phyloP scores from a whole-genome alignment of 2,888 invertebrate species.

The Esperia sulphurella region DNA sequence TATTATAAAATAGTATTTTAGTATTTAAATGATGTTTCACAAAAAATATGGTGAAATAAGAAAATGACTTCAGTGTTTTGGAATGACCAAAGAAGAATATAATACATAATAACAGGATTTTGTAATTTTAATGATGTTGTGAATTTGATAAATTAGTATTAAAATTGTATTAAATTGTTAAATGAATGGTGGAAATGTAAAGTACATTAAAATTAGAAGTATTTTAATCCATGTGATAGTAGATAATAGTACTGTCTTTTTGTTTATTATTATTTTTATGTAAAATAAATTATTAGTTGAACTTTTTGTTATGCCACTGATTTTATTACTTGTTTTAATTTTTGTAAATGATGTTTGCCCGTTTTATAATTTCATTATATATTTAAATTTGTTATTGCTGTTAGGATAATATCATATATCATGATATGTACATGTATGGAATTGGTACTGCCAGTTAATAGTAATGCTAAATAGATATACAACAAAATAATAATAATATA shows the following conservation, averaged over 20 bases:
- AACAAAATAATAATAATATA: not conserved
- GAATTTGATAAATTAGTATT: conserved; percentile 52
- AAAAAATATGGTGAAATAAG: not conserved
- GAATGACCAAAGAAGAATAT: conserved; percentile 66
- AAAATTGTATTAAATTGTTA: conserved; percentile 48
- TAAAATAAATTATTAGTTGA: conserved; percentile 22
- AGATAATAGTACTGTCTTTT: conserved; percentile 34
- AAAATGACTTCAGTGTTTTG: conserved; percentile 23
- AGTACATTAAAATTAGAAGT: conserved; percentile 49
- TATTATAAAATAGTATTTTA: not conserved
- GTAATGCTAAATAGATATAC: conserved; percentile 15
- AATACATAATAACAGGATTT: conserved; percentile 33
- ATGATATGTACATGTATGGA: conserved; percentile 12
- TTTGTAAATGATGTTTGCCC: no score
- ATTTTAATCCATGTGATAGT: conserved; percentile 76
- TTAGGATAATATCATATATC: not conserved
- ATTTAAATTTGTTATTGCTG: no score
- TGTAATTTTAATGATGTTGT: conserved; percentile 50
- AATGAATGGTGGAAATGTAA: conserved; percentile 37
- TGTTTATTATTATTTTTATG: conserved; percentile 11
- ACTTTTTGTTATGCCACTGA: conserved; percentile 9
- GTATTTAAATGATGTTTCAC: not conserved
- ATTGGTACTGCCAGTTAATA: conserved; percentile 48
- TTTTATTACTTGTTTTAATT: conserved; percentile 21
- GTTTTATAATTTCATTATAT: no score